Conservation (phyloP, 1,140 invertebrate genomes). For the Druon quercuslanigerum region DNA sequence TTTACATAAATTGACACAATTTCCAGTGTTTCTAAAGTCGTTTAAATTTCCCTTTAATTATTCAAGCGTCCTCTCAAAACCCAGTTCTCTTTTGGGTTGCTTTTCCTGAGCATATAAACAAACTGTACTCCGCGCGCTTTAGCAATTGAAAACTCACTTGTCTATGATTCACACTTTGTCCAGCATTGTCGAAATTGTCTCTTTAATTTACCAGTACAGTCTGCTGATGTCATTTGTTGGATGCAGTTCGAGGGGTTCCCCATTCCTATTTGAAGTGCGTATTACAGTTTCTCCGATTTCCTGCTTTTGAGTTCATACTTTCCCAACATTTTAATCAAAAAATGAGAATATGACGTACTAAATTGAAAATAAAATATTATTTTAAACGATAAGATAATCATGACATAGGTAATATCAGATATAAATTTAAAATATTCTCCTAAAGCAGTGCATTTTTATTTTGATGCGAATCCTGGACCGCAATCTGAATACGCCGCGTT, state of each 20-base stretch:
- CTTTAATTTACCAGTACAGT: constrained; percentile 14
- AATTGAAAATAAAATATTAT: no score
- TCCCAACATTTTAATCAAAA: no score
- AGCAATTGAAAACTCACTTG: constrained; percentile 21
- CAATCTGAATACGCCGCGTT: no score
- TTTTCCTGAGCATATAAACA: constrained; percentile 12
- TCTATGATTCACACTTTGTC: constrained; percentile 1
- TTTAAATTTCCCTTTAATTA: neutral
- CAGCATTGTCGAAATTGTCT: constrained; percentile 9
- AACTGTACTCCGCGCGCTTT: neutral
- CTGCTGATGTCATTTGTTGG: neutral
- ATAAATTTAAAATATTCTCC: no score
- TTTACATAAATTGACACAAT: neutral
- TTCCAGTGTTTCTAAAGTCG: neutral
- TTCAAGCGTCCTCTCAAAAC: neutral
- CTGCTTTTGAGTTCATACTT: neutral
- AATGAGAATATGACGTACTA: no score
- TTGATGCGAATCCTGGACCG: no score
- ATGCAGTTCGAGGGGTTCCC: neutral
- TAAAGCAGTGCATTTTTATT: no score
- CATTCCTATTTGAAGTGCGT: neutral
- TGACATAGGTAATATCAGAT: no score
- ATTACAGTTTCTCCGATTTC: neutral
- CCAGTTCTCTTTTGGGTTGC: neutral
- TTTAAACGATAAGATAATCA: no score